These are phyloP conservation scores for Ciconia nigra DNA, from an alignment of 2,797 vertebrate species.

Conservation along the genomic window DNA sequence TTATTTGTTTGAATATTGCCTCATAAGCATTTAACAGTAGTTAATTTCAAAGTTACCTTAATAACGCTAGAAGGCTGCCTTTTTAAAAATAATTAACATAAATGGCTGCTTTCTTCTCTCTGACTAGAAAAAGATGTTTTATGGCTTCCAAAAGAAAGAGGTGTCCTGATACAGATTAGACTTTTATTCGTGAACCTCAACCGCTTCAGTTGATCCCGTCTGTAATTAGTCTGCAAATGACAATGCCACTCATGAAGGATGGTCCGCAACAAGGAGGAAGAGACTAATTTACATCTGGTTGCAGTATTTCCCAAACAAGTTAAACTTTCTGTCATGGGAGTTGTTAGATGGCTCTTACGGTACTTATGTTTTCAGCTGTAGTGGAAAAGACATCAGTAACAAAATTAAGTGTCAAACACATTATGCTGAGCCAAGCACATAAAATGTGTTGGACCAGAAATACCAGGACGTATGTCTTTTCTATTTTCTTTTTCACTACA, in stretches of 20 bases:
- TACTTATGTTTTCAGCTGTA: neutral
- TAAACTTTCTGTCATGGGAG: neutral
- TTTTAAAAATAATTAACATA: neutral
- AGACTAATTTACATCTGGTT: neutral
- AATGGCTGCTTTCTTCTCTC: neutral
- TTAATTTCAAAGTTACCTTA: neutral
- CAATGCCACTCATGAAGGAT: neutral
- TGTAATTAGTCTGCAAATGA: neutral
- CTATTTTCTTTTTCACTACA: neutral
- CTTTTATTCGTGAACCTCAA: neutral
- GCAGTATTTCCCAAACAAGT: neutral
- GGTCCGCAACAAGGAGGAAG: neutral
- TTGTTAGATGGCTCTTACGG: neutral
- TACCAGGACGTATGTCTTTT: neutral
- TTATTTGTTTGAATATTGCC: neutral
- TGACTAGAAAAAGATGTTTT: neutral
- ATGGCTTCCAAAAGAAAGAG: neutral
- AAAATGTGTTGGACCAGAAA: neutral
- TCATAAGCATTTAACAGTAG: neutral
- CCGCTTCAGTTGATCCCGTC: neutral
- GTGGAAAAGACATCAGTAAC: neutral
- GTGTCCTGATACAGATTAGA: neutral
- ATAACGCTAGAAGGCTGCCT: neutral
- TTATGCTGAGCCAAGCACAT: neutral
- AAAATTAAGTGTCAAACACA: neutral